phyloP scores from a whole-genome alignment of 2,888 invertebrate species.

The Sesia apiformis region DNA sequence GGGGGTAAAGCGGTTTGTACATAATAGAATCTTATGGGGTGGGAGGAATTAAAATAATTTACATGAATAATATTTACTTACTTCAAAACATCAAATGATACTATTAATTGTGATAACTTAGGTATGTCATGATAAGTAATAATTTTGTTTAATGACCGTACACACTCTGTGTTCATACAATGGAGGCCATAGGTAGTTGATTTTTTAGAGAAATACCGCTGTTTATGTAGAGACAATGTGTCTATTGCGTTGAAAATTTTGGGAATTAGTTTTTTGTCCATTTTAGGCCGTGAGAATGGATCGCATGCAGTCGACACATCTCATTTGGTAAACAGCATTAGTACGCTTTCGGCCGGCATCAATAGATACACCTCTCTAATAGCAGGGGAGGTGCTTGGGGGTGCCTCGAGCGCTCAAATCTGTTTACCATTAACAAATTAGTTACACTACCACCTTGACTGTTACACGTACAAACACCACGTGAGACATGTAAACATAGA shows the following conservation, averaged over 20 bases:
- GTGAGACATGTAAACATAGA: not conserved
- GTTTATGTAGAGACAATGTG: conserved; percentile 66
- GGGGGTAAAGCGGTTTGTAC: too few relatives aligned
- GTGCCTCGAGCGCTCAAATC: too few relatives aligned
- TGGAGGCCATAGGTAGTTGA: conserved; percentile 15
- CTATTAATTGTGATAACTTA: too few relatives aligned
- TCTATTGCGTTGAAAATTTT: conserved; percentile 60
- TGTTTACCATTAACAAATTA: too few relatives aligned
- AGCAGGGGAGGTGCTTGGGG: not conserved
- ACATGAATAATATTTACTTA: too few relatives aligned
- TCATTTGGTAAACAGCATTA: conserved; percentile 28
- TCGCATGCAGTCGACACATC: conserved; percentile 52
- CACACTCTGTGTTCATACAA: conserved; percentile 28
- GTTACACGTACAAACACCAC: not conserved
- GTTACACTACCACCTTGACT: not conserved
- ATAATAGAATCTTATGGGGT: too few relatives aligned
- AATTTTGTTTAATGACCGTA: not conserved
- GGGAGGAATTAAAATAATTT: too few relatives aligned
- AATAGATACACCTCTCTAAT: not conserved
- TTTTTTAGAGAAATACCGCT: conserved; percentile 52
- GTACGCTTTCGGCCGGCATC: not conserved
- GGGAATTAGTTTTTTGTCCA: conserved; percentile 44
- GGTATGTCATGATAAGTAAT: too few relatives aligned
- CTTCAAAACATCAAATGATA: too few relatives aligned
- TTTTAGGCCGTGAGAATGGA: conserved; percentile 63